phyloP scores from a whole-genome alignment of 2,888 invertebrate genomes.

The Hirtodrosophila confusa region DNA sequence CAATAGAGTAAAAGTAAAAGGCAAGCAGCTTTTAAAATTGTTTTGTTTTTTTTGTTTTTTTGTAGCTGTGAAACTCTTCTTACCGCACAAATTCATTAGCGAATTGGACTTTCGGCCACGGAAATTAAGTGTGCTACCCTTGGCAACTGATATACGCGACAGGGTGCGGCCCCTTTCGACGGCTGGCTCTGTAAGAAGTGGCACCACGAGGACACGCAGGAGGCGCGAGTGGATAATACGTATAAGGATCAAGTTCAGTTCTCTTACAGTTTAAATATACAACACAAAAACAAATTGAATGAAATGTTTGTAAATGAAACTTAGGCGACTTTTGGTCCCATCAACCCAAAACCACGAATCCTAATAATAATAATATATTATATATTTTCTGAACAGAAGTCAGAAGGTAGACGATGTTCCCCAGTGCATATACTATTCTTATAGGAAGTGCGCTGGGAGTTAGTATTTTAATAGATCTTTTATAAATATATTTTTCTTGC shows the following conservation, averaged over 20 bases:
- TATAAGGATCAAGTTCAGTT: conserved; percentile 43
- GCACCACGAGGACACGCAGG: conserved; percentile 40
- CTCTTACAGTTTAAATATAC: conserved; percentile 32
- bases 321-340: conserved; percentile 20
- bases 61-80: conserved; percentile 85
- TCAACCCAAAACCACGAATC: conserved; percentile 17
- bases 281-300: conserved; percentile 28
- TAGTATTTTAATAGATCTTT: conserved; percentile 20
- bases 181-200: conserved; percentile 84
- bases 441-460: conserved; percentile 29
- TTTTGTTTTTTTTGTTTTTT: conserved; percentile 26
- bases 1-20: conserved; percentile 53
- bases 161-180: conserved; percentile 86
- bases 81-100: conserved; percentile 98
- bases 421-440: conserved; percentile 34
- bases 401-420: conserved; percentile 1
- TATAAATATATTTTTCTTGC: conserved; percentile 7
- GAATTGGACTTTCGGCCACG: conserved; percentile 96
- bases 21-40: conserved; percentile 54
- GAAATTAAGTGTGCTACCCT: conserved; percentile 93
- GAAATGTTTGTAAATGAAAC: conserved; percentile 39
- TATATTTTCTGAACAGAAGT: not conserved
- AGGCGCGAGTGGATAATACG: conserved; percentile 53
- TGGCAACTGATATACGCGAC: conserved; percentile 90
- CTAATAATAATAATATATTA: not conserved